phyloP scores from a whole-genome alignment of 1,140 invertebrate genomes.

The Caenorhabditis inopinata region DNA sequence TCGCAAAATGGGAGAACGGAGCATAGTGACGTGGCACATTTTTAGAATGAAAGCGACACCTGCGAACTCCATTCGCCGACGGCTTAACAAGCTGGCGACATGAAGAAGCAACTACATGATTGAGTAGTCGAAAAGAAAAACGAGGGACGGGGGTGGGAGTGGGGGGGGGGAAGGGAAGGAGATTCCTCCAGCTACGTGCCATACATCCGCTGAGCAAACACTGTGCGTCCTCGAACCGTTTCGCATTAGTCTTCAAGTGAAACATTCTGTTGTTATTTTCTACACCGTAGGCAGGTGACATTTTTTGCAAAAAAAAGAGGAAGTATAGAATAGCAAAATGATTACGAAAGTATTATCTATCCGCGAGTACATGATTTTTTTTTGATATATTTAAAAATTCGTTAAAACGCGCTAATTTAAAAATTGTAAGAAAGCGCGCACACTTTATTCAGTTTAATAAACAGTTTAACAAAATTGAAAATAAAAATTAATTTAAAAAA shows the following conservation, averaged over 20 bases:
- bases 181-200: background rate
- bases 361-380: too few species aligned
- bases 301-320: background rate
- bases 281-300: background rate
- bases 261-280: background rate
- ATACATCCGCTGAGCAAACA: slow-evolving; percentile 29
- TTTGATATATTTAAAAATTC: too few species aligned
- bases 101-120: too few species aligned
- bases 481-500: too few species aligned
- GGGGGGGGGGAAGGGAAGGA: background rate
- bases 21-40: background rate
- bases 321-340: too few species aligned
- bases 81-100: background rate
- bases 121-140: too few species aligned
- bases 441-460: too few species aligned
- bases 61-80: too few species aligned
- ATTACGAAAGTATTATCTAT: background rate
- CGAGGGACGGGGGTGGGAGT: background rate
- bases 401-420: too few species aligned
- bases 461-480: too few species aligned
- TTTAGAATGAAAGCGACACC: background rate
- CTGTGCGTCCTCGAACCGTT: background rate
- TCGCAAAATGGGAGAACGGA: background rate
- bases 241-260: background rate
- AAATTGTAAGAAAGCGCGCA: too few species aligned